Evolutionary conservation across 2,113 vertebrate species (phyloP), one percentile per base, ranked within the genome.

Genomic region (Callipepla squamata): DNA sequence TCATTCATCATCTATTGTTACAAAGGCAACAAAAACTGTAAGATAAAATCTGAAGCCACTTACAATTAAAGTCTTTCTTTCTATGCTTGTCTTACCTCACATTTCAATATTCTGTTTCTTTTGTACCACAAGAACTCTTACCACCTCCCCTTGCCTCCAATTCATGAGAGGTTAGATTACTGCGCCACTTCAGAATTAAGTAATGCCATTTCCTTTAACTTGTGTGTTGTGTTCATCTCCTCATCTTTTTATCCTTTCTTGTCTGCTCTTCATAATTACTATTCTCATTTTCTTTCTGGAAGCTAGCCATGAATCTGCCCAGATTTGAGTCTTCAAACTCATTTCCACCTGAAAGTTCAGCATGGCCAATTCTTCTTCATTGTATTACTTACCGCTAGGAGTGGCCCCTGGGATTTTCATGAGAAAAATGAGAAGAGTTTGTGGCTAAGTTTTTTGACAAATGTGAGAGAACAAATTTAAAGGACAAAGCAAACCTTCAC

Each of bases 21-120:
- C 19, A 82, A 78, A 74, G 26, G n/a, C 67, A 92, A 90, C 20
- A 93, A 73, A 96, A 93, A 76, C 51, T 32, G 47, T 32, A 86
- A 79, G 44, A 61, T 80, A 30, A 44, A 94, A 51, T 91, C 32
- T 73, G 17, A 87, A 94, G 61, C 65, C 9, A 40, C 9, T 79
- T 78, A 30, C 36, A 92, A 48, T 20, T 58, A 59, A 32, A 65
- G 55, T 42, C 70, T 82, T 62, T 75, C 58, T 40, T 92, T 55
- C 16, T 75, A 68, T 42, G 34, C 42, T 80, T 81, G 55, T 32
- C n/a, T 89, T 73, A 78, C 65, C 17, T 66, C 44, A 36, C 30
- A 50, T 55, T 94, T 94, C 77, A 80, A 30, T 80, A 32, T 57
- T 53, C 68, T 79, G 18, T 50, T 50, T 89, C 50, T 90, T 89